Conservation (phyloP, 2,113 vertebrate species). For the Sorex fumeus region DNA sequence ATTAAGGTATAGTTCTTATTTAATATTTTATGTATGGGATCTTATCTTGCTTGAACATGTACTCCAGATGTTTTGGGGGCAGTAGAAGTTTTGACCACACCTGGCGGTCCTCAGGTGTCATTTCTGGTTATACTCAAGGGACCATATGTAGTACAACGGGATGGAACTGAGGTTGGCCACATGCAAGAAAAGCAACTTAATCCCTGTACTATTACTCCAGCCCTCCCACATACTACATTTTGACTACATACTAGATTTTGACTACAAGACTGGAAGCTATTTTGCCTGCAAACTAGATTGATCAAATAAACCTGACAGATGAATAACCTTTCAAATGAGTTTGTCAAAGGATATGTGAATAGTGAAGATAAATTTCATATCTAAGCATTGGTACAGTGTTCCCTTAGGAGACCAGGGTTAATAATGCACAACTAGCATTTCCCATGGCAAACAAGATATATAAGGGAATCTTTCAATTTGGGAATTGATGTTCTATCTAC, state of each 20-base stretch:
- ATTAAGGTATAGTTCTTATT: background rate
- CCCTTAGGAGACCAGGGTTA: conserved; percentile 33
- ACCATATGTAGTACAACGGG: no score
- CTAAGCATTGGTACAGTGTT: background rate
- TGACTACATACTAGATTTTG: conserved; percentile 51
- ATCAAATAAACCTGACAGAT: conserved; percentile 54
- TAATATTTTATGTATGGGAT: conserved; percentile 19
- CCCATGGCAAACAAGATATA: conserved; percentile 11
- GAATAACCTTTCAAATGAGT: conserved; percentile 50
- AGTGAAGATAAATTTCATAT: conserved; percentile 64
- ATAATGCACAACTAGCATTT: conserved; percentile 48
- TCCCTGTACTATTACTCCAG: no score
- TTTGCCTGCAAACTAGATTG: conserved; percentile 67
- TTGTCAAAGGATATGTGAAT: conserved; percentile 51
- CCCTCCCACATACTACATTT: background rate
- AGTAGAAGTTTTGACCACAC: no score
- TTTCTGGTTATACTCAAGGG: no score
- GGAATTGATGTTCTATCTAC: conserved; percentile 13
- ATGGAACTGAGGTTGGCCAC: no score
- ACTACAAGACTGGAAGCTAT: conserved; percentile 35
- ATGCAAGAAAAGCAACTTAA: no score
- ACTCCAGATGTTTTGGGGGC: background rate
- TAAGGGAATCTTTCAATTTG: conserved; percentile 44
- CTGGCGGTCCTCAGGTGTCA: no score
- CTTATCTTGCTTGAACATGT: conserved; percentile 12